Evolutionary conservation across 2,888 invertebrate species (phyloP), one percentile per base, ranked within the genome.

Genomic region (Oscheius onirici): DNA sequence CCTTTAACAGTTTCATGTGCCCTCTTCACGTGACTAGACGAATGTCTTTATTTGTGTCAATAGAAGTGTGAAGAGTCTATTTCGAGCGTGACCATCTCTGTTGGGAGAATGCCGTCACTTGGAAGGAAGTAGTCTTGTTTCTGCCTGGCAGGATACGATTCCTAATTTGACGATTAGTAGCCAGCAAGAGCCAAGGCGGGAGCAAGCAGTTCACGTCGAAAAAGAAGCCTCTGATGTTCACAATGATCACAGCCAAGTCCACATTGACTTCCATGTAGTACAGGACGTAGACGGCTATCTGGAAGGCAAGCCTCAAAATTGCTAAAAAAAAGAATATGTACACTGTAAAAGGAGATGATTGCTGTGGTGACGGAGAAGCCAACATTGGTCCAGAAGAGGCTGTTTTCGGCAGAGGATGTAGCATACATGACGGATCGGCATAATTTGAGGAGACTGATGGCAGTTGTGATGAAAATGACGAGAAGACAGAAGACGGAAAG

Each of bases 181-280:
- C 40, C 41, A 58, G 13, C 8, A 58, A 17, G 5, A 58, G 20
- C 40, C 41, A 58, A n/a, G 58, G 41, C n/a, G 58, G 58, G n/a
- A 58, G 41, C 2, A 58, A 41, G 20, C 58, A 58, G 13, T 58
- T 58, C 6, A 58, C 17, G 20, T 58, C 58, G 17, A 41, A 58
- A 13, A 41, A 41, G 41, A 40, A 58, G 11, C 55, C 55, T 41
- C 41, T 58, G n/a, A 28, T n/a, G 41, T 11, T 15, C 2, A 28
- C 28, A 2, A 28, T 26, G n/a, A n/a, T n/a, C 26, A 26, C 28
- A 8, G 55, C 28, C 28, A 55, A 24, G 2, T 24, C 28, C 10
- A 28, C 26, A n/a, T 28, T n/a, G 11, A 28, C 24, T 26, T 15
- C 22, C 28, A 55, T 55, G n/a, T 55, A 55, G 28, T 55, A 28